A percentile compares a stretch with the other conserved stretches of the same genome.
Conservation (phyloP, 2,113 vertebrate genomes). For the Anas platyrhynchos region DNA sequence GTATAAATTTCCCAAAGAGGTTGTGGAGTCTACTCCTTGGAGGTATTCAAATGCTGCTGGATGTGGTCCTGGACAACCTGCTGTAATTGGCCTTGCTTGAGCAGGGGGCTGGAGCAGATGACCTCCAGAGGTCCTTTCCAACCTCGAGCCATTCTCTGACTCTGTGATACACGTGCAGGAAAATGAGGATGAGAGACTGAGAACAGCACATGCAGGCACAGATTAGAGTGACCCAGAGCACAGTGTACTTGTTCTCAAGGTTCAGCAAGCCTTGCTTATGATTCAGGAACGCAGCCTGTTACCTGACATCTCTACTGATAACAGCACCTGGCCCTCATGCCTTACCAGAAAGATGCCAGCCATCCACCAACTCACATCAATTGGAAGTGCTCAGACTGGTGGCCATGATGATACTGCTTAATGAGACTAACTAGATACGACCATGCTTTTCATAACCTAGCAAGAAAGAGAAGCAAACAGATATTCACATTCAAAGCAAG, state of each 20-base stretch:
- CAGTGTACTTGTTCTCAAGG: background rate
- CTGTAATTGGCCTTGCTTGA: background rate
- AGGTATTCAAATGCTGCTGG: background rate
- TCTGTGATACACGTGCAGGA: background rate
- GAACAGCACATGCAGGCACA: background rate
- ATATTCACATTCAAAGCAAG: background rate
- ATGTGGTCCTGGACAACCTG: background rate
- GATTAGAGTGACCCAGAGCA: background rate
- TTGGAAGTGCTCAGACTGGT: background rate
- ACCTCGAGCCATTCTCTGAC: background rate
- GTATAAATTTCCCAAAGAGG: background rate
- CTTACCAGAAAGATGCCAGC: background rate
- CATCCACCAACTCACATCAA: background rate
- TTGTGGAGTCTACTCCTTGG: background rate
- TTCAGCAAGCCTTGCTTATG: accelerated
- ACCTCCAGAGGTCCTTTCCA: background rate
- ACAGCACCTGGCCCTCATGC: background rate
- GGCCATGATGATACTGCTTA: background rate
- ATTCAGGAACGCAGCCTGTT: background rate
- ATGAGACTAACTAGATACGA: background rate
- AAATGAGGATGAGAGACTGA: background rate
- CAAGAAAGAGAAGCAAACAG: background rate
- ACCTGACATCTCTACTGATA: background rate
- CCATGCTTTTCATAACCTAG: background rate
- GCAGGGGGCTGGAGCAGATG: background rate